A percentile compares a stretch with the other conserved stretches of the same genome.
Evolutionary conservation across 2,888 invertebrate species (phyloP).

Genomic region (Nectonema munidae): DNA sequence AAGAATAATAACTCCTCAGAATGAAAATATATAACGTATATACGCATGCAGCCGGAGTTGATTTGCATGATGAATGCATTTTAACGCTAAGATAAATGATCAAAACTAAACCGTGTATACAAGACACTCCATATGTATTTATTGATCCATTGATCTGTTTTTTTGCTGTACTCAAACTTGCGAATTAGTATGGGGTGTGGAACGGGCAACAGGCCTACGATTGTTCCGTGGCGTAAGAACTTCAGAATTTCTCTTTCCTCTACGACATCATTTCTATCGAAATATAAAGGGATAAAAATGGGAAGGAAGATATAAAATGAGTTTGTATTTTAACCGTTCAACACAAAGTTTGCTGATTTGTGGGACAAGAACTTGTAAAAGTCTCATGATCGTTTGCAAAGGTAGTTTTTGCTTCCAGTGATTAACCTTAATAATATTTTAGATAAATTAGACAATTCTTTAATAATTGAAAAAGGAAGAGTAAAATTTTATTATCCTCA

Average conservation of each 20-base stretch:
- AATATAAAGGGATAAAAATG: constrained; percentile 8
- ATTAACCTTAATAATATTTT: constrained; percentile 24
- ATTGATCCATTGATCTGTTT: constrained; percentile 93
- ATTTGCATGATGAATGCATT: too few species aligned
- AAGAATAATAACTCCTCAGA: too few species aligned
- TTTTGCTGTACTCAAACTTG: constrained; percentile 90
- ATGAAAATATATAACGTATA: too few species aligned
- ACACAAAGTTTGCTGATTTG: constrained; percentile 99
- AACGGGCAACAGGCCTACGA: constrained; percentile 79
- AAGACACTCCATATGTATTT: constrained; percentile 99
- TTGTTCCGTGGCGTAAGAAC: constrained; percentile 84
- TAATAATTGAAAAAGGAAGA: neutral
- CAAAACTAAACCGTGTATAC: constrained; percentile 74
- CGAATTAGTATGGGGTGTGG: constrained; percentile 94
- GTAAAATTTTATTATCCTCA: too few species aligned
- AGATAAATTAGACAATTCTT: neutral
- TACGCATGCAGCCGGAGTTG: too few species aligned
- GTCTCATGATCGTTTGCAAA: constrained; percentile 87
- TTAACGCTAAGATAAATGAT: too few species aligned
- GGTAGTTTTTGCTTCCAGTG: constrained; percentile 88
- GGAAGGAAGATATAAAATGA: neutral
- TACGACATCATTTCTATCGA: constrained; percentile 38
- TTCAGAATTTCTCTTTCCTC: constrained; percentile 97
- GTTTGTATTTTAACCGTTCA: constrained; percentile 42
- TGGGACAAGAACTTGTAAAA: constrained; percentile 84